Base-by-base conservation (phyloP, 2,113 vertebrate genomes). In the Phoxinus phoxinus region DNA sequence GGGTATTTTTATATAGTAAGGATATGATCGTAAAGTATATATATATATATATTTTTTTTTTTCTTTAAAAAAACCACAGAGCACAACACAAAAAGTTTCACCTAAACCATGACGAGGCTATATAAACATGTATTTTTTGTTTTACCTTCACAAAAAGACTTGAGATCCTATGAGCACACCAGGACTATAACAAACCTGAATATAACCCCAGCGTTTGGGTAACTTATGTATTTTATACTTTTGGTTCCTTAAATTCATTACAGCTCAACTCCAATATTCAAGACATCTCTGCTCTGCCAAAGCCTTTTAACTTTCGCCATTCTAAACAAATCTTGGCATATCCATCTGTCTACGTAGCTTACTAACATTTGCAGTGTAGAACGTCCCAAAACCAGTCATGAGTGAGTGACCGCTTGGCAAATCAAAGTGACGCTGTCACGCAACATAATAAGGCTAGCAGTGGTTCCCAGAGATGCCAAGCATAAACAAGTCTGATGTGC, bases 381-480 rank as follows among this genome's bases (percentile, higher is more conserved):
- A 27, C 30, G 19, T 12, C 56, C 25, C 74, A 13, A 8, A 72
- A 51, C n/a, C 17, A 15, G 44, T 25, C 58, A 44, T 30, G 72
- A 44, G 37, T 74, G 78, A 86, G 37, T 63, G 69, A 74, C 56
- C 71, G 56, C 25, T 74, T 69, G 23, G 10, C 78, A 35, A 81
- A 86, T 74, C 67, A 81, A 73, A 82, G 78, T 82, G 78, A 86
- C 69, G 37, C 37, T 61, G 56, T 63, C 37, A 63, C n/a, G 23
- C 19, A 23, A 44, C 3, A 21, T 65, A 75, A 46, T 86, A 59
- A 74, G 41, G 35, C 25, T 63, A 76, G 73, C 25, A 32, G 25
- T 35, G 13, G 35, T 48, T 46, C 32, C 71, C 17, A 76, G 41
- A 48, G 21, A 76, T 46, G 74, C 35, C 83, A 76, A 44, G 44